Conservation (phyloP, 2,113 vertebrate genomes). For the Orthonyx spaldingii region DNA sequence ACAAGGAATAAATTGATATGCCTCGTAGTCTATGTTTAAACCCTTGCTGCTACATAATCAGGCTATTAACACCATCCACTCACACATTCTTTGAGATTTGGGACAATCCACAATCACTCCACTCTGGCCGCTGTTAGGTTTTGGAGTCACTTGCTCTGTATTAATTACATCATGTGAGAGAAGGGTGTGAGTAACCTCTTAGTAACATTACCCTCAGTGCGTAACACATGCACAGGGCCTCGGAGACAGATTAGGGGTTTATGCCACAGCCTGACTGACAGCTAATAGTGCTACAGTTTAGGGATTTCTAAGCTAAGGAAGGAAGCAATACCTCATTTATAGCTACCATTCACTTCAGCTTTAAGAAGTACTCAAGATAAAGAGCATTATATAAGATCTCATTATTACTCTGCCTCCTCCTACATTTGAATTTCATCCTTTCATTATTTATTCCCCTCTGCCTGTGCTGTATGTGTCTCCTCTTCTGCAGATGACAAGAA, state of each 20-base stretch:
- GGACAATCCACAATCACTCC: background rate
- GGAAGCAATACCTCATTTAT: background rate
- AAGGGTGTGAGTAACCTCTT: background rate
- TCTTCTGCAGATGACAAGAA: background rate
- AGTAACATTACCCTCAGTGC: background rate
- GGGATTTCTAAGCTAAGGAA: background rate
- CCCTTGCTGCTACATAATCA: constrained; percentile 1
- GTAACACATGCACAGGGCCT: background rate
- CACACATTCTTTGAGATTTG: constrained; percentile 4
- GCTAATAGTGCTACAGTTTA: background rate
- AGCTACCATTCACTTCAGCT: background rate
- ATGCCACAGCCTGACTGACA: background rate
- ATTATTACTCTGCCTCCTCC: background rate
- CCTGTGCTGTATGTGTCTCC: background rate
- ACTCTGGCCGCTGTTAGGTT: background rate
- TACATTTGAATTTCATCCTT: background rate
- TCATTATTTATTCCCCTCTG: background rate
- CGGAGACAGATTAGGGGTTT: background rate
- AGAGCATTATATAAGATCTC: background rate
- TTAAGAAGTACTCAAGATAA: background rate
- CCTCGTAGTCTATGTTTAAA: constrained; percentile 3
- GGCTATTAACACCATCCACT: constrained; percentile 23
- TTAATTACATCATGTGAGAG: constrained; percentile 32
- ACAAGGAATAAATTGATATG: background rate
- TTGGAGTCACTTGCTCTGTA: background rate